These are phyloP conservation scores for Bombyx mori DNA, from an alignment of 1,140 invertebrate species.

Conservation along the genomic window DNA sequence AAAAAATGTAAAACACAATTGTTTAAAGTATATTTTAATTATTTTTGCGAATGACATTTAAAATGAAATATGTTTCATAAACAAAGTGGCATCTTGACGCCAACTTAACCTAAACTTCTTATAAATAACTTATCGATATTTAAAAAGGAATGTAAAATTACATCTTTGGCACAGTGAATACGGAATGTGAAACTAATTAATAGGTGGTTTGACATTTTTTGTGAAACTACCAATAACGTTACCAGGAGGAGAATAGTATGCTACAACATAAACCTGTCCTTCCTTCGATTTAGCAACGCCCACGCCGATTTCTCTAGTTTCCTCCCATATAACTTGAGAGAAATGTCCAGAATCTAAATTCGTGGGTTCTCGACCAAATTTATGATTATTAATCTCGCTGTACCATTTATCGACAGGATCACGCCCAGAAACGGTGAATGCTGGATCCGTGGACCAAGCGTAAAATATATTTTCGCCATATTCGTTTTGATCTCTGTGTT, in stretches of 20 bases:
- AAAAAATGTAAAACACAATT: no score
- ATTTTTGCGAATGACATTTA: no score
- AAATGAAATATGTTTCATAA: no score
- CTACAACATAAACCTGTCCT: slow-evolving; percentile 85
- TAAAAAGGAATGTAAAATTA: slow-evolving; percentile 30
- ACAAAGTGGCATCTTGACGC: no score
- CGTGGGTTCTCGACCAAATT: slow-evolving; percentile 77
- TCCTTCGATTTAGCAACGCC: slow-evolving; percentile 79
- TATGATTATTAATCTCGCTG: slow-evolving; percentile 73
- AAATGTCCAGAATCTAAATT: slow-evolving; percentile 80
- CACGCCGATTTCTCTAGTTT: slow-evolving; percentile 82
- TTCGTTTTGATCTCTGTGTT: slow-evolving; percentile 81
- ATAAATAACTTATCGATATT: no score
- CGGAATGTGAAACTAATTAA: slow-evolving; percentile 23
- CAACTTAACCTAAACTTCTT: no score
- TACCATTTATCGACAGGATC: slow-evolving; percentile 85
- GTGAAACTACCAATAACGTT: slow-evolving; percentile 86
- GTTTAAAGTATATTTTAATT: no score
- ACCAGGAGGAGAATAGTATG: slow-evolving; percentile 89
- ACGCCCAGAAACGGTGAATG: slow-evolving; percentile 76
- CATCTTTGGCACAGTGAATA: slow-evolving; percentile 27
- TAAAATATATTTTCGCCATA: slow-evolving; percentile 90
- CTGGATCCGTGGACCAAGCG: slow-evolving; percentile 81
- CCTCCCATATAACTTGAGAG: slow-evolving; percentile 86
- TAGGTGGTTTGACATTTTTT: slow-evolving; percentile 78